Evolutionary conservation across 2,888 invertebrate genomes (phyloP), one percentile per base, ranked within the genome.

Genomic region (Thymelicus sylvestris): DNA sequence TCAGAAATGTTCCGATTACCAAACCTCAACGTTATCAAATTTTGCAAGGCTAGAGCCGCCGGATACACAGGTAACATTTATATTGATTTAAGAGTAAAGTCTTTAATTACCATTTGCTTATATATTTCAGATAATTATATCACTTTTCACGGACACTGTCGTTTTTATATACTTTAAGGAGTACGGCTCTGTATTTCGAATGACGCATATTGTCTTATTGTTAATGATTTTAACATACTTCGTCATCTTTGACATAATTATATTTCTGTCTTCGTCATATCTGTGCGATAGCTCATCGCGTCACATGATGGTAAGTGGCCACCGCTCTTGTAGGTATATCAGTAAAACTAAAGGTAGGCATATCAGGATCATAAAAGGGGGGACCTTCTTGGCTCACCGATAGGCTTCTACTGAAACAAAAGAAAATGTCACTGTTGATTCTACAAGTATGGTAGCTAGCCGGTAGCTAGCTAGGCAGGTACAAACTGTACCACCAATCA

Each of bases 11-110:
- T 97, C 98, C 31, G 98, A 98, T 90, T 96, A 97, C 85, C 96
- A 96, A 89, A 97, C 98, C 19, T 98, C 98, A 52, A 94, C 95
- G 75, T 96, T 98, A 85, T 96, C 97, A 74, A 98, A 98, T 73
- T 99, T 99, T 90, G 98, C 98, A 55, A 95, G 99, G 83, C 97
- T 98, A 48, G 98, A 98, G 89, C 98, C 99, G 39, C 98, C 98
- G 55, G 97, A 98, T 83, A 98, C 97, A 57, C 98, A 98, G 95
- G 97, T 97, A 55, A 55, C 6, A 83, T 79, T 57, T 10, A 57
- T 57, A 57, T 57, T 57, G 57, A 57, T 57, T 31, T 57, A 31
- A 38, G 57, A 10, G 13, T 57, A 57, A 57, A 38, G 19, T 57
- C 10, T 10, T 57, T 2, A 57, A 4, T 57, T 2, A 57, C 0